These are phyloP conservation scores for Pseudococcus longispinus DNA, from an alignment of 2,888 invertebrate species.

Conservation along the genomic window DNA sequence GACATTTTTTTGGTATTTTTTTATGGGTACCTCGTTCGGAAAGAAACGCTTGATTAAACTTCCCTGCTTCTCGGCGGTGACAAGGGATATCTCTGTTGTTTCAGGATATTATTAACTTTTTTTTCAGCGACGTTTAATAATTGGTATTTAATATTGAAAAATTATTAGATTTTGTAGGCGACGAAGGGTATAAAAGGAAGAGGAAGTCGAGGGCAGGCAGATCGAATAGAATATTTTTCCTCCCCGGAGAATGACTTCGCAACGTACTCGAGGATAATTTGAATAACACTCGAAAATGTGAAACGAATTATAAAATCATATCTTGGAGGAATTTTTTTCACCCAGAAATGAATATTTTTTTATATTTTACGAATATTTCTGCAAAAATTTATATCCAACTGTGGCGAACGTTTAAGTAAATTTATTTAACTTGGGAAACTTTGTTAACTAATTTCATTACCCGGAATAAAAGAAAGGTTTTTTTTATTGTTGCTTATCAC, in stretches of 20 bases:
- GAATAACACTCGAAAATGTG: not conserved
- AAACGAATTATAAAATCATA: not conserved
- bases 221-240: not conserved
- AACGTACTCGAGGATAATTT: not conserved
- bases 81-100: constrained; percentile 5
- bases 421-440: constrained; percentile 49
- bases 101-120: constrained; percentile 23
- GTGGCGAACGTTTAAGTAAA: constrained; percentile 37
- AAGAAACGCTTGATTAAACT: constrained; percentile 26
- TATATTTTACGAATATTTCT: not conserved
- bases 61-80: not conserved
- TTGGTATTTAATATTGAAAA: constrained; percentile 17
- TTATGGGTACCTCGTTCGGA: not conserved
- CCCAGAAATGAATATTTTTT: not conserved
- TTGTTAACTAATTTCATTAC: constrained; percentile 50
- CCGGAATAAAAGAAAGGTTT: constrained; percentile 20
- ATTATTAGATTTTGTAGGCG: not conserved
- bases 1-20: not conserved
- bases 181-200: not conserved
- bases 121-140: not conserved
- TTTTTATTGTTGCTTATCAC: constrained; percentile 44
- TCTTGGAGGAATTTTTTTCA: not conserved
- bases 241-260: not conserved
- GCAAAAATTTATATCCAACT: constrained; percentile 42
- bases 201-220: not conserved